Evolutionary conservation across 2,113 vertebrate species (phyloP), one percentile per base, ranked within the genome.

Genomic region (Pithys albifrons): DNA sequence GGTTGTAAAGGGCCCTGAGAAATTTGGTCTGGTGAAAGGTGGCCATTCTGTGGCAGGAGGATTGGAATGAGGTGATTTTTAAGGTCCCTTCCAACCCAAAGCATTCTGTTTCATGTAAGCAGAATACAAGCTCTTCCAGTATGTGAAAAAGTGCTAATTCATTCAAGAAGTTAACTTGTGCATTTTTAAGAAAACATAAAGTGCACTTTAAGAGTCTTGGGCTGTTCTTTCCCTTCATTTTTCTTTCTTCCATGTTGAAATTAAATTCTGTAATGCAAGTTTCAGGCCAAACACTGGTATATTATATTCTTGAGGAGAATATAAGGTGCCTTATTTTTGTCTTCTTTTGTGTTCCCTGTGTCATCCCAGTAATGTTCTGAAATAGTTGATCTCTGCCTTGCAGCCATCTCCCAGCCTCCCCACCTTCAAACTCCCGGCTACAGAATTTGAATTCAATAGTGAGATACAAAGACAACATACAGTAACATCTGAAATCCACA

Each of bases 391-490:
- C 10, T 88, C 70, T 85, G 28, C 29, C 24, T 75, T 91, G 29
- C 29, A 84, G 27, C 12, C 6, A 14, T 41, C 46, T 85, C 28
- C 37, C 52, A 15, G 13, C 13, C 3, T 73, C 19, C 19, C 22
- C 16, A 45, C 7, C n/a, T 75, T 16, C 65, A 81, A 83, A 67
- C 3, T 4, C 17, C 51, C 49, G n/a, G 55, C n/a, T 88, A 24
- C 25, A 45, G 62, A 71, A 37, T 5, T 55, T 59, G 12, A 57
- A 19, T 9, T 78, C 0, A 0, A 37, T 14, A 58, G 19, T 35
- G 62, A 83, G 22, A 35, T 55, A 39, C 12, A 54, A 33, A 64
- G 33, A 12, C 15, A 54, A 51, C 7, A 51, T 10, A 31, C 4
- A 46, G 25, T 19, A 81, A 37, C 14, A 41, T 19, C 19, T 35